Percentiles rank a stretch among this genome's conserved stretches.
Conservation (phyloP, 2,888 invertebrate genomes). For the Zhuqinia jingwanae region DNA sequence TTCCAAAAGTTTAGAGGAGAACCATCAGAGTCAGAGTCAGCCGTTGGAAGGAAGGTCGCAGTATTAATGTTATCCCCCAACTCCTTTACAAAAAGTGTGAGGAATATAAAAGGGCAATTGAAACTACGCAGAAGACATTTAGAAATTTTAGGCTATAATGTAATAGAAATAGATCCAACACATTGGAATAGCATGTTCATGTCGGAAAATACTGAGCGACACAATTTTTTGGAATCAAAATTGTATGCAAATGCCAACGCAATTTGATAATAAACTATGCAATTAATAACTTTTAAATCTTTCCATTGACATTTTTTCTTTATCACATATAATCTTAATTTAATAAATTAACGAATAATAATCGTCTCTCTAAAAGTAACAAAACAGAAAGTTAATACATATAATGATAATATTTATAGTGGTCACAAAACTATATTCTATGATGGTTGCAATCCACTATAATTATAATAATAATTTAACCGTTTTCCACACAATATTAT, state of each 20-base stretch:
- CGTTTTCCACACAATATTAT: constrained; percentile 55
- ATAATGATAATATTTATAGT: neutral
- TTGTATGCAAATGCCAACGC: constrained; percentile 61
- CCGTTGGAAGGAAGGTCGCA: constrained; percentile 81
- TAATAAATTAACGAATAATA: constrained; percentile 61
- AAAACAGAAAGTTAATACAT: constrained; percentile 50
- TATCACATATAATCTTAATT: constrained; percentile 65
- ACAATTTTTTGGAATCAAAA: constrained; percentile 80
- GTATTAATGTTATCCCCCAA: constrained; percentile 82
- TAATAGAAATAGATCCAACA: constrained; percentile 82
- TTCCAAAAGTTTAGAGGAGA: constrained; percentile 49
- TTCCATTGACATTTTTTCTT: constrained; percentile 31
- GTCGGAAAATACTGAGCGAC: constrained; percentile 82
- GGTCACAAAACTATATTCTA: constrained; percentile 29
- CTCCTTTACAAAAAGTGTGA: constrained; percentile 82
- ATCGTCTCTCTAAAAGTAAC: constrained; percentile 64
- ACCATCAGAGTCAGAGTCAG: neutral
- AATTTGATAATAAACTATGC: neutral
- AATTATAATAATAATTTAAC: constrained; percentile 57
- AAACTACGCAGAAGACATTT: constrained; percentile 84
- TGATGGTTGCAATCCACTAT: constrained; percentile 41
- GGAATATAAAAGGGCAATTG: constrained; percentile 82
- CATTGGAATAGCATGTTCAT: constrained; percentile 84
- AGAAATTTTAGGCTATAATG: constrained; percentile 85
- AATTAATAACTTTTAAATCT: neutral